phyloP scores from a whole-genome alignment of 1,140 invertebrate species.

The Drosophila sechellia region DNA sequence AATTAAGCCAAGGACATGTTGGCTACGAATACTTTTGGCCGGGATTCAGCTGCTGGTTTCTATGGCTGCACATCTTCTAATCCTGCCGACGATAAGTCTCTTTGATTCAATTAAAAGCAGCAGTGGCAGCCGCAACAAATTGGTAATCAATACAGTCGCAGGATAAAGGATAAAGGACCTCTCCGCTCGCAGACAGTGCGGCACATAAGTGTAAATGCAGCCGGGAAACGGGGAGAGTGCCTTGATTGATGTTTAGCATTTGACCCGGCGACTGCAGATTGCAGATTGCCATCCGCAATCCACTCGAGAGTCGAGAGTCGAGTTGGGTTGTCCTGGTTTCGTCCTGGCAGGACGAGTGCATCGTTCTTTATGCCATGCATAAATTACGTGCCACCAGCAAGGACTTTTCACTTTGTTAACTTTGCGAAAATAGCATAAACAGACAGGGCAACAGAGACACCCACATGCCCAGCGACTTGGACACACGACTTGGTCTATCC shows the following conservation, averaged over 20 bases:
- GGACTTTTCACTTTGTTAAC: slow-evolving; percentile 41
- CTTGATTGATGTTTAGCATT: slow-evolving; percentile 62
- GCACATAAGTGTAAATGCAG: neutral
- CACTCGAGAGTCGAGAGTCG: neutral
- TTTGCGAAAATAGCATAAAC: slow-evolving; percentile 22
- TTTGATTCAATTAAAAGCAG: slow-evolving; percentile 37
- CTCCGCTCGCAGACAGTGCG: neutral
- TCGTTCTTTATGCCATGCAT: slow-evolving; percentile 45
- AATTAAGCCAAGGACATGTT: slow-evolving; percentile 17
- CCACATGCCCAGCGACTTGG: too few relatives aligned
- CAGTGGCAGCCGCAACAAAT: slow-evolving; percentile 25
- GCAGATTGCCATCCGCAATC: slow-evolving; percentile 25
- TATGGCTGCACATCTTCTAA: slow-evolving; percentile 1
- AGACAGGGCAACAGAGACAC: neutral
- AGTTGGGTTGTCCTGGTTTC: slow-evolving; percentile 4
- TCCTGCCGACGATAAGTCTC: slow-evolving; percentile 11
- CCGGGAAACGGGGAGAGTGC: neutral
- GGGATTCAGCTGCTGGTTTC: slow-evolving; percentile 10
- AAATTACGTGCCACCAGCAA: slow-evolving; percentile 48
- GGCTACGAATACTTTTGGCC: neutral
- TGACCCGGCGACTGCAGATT: slow-evolving; percentile 33
- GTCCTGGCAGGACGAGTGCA: slow-evolving; percentile 37
- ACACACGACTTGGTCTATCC: too few relatives aligned
- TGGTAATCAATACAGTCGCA: slow-evolving; percentile 20
- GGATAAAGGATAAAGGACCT: neutral